These are phyloP conservation scores for Vespertilio murinus DNA, from an alignment of 2,797 vertebrate species.

Conservation along the genomic window DNA sequence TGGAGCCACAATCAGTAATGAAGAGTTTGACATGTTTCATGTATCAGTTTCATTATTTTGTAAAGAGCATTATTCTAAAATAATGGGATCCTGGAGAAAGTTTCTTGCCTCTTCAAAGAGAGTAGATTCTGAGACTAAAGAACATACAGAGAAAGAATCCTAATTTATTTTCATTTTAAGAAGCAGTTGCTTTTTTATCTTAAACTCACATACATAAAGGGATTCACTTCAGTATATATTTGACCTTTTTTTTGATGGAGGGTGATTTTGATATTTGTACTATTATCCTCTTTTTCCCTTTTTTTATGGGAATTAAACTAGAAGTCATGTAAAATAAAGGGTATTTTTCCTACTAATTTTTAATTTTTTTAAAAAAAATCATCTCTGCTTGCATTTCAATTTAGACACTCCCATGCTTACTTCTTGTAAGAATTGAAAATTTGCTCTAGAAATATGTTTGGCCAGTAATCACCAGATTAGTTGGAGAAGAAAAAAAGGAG, in stretches of 20 bases:
- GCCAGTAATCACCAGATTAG: too few species aligned
- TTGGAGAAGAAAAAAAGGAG: too few species aligned
- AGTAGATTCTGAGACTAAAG: background rate
- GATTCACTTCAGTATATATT: background rate
- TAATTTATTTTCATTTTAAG: background rate
- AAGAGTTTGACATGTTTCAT: background rate
- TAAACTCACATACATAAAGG: background rate
- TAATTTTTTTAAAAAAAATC: background rate
- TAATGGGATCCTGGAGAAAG: background rate
- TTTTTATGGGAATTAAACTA: background rate
- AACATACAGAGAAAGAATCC: background rate
- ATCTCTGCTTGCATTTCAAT: background rate
- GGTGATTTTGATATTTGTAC: background rate
- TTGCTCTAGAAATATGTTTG: too few species aligned
- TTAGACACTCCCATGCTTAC: background rate
- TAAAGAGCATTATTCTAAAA: constrained; percentile 20
- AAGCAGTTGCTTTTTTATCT: background rate
- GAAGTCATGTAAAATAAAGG: background rate
- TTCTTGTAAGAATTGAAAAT: background rate
- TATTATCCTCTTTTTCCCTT: background rate
- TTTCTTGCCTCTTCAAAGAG: background rate
- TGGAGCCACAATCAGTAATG: background rate
- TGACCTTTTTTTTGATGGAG: background rate
- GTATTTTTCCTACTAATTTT: background rate
- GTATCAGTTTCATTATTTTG: background rate